Conservation (phyloP, 2,797 vertebrate genomes). For the Picus viridis region DNA sequence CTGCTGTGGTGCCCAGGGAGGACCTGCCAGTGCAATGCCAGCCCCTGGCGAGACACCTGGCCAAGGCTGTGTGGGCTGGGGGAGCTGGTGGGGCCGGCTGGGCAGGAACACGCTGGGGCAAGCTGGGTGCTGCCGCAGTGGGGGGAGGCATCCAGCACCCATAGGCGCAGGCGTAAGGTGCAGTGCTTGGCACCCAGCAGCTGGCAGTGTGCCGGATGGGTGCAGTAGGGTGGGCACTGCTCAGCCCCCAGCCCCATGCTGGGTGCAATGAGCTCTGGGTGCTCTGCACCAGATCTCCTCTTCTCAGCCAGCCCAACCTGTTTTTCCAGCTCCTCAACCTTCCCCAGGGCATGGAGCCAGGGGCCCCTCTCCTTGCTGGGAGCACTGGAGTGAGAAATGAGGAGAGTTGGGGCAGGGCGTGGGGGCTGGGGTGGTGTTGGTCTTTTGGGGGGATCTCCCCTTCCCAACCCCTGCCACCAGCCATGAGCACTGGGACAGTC, state of each 20-base stretch:
- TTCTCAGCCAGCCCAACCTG: not conserved
- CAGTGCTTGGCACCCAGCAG: not conserved
- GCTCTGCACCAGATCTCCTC: not conserved
- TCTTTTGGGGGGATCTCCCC: too few species aligned
- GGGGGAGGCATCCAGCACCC: not conserved
- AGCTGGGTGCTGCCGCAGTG: not conserved
- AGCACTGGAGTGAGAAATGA: not conserved
- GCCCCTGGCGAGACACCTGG: not conserved
- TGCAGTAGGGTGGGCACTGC: not conserved
- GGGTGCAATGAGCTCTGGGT: not conserved
- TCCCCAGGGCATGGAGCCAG: not conserved
- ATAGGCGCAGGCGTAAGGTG: not conserved
- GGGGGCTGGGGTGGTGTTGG: too few species aligned
- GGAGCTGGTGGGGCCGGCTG: constrained; percentile 3
- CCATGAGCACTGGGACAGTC: not conserved
- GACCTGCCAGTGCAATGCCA: fast-evolving
- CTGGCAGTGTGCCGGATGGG: not conserved
- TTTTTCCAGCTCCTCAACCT: constrained; percentile 52
- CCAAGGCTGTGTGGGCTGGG: not conserved
- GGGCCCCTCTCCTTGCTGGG: not conserved
- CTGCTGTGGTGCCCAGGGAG: fast-evolving
- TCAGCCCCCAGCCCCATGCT: not conserved
- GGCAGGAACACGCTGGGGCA: not conserved
- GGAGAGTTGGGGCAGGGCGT: not conserved
- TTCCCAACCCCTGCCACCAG: too few species aligned